Conservation (phyloP, 2,888 invertebrate genomes). For the Gerris lacustris region DNA sequence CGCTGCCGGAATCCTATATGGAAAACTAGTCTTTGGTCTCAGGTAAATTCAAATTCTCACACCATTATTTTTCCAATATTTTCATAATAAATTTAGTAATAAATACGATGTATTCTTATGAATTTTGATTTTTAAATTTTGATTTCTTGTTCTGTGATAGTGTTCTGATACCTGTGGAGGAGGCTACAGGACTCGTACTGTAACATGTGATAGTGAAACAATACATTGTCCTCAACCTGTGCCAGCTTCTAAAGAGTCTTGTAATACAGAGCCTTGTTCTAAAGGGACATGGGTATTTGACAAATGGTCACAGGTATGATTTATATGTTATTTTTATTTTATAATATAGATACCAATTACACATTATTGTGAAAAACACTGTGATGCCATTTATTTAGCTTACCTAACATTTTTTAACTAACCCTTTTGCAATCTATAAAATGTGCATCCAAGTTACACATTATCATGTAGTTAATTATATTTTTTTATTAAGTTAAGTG, state of each 20-base stretch:
- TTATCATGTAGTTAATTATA: too few species aligned
- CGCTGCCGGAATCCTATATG: constrained; percentile 18
- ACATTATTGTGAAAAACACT: too few species aligned
- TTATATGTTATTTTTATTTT: too few species aligned
- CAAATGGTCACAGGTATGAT: constrained; percentile 46
- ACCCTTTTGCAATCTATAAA: too few species aligned
- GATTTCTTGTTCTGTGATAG: constrained; percentile 35
- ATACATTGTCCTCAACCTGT: neutral
- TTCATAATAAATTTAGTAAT: too few species aligned
- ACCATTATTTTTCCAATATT: too few species aligned
- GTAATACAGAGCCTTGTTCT: constrained; percentile 44
- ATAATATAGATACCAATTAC: too few species aligned
- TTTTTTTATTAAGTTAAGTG: too few species aligned
- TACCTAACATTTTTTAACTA: too few species aligned
- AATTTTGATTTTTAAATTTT: neutral
- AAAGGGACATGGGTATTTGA: constrained; percentile 43
- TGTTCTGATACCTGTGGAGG: constrained; percentile 52
- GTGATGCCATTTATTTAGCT: too few species aligned
- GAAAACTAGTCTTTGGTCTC: constrained; percentile 21
- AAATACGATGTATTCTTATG: too few species aligned
- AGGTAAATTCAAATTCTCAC: neutral
- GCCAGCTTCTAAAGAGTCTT: constrained; percentile 33
- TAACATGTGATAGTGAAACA: constrained; percentile 39
- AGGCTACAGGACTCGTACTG: constrained; percentile 48
- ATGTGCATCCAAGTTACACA: too few species aligned